These are phyloP conservation scores for Alligator sinensis DNA, from an alignment of 2,113 vertebrate genomes.

Conservation along the genomic window DNA sequence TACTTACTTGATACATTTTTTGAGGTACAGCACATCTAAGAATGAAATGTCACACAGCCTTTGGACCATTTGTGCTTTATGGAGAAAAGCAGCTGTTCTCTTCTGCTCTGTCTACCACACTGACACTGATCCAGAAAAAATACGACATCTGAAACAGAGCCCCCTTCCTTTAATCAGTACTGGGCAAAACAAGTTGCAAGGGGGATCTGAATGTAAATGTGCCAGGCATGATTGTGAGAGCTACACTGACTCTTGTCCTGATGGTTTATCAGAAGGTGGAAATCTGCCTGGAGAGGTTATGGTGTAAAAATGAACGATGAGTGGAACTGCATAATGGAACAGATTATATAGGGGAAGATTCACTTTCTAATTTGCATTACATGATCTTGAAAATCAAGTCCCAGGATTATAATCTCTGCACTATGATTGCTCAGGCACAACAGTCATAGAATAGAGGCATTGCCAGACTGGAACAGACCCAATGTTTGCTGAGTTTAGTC, in stretches of 20 bases:
- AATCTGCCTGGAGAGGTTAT: neutral
- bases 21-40: neutral
- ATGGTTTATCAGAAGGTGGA: neutral
- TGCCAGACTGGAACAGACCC: neutral
- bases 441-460: neutral
- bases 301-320: neutral
- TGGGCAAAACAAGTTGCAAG: neutral
- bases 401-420: neutral
- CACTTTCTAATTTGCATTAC: neutral
- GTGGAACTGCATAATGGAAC: neutral
- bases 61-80: neutral
- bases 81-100: neutral
- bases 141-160: neutral
- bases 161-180: neutral
- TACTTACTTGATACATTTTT: neutral
- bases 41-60: neutral
- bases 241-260: neutral
- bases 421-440: neutral
- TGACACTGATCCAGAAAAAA: neutral
- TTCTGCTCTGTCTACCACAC: neutral
- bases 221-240: neutral
- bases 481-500: neutral
- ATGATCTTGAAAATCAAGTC: neutral
- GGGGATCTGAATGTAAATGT: neutral
- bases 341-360: neutral